These are phyloP conservation scores for Mustela erminea DNA, from an alignment of 2,797 vertebrate species.

Conservation along the genomic window DNA sequence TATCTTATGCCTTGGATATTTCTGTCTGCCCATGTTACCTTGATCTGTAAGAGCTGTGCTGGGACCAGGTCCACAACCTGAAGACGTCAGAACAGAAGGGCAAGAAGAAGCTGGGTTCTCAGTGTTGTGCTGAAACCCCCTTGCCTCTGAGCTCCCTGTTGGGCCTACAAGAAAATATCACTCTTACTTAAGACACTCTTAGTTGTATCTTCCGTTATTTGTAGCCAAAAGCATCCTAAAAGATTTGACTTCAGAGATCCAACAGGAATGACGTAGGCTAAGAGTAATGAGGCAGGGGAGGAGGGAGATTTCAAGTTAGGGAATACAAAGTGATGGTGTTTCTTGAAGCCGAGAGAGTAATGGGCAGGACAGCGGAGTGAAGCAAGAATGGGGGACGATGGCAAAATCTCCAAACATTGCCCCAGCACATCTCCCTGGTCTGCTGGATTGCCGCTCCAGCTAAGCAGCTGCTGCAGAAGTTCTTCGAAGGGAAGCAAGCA, in stretches of 20 bases:
- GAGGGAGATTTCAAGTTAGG: background rate
- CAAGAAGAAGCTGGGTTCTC: background rate
- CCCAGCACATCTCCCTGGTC: background rate
- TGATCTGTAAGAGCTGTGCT: background rate
- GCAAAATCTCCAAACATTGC: rapidly evolving
- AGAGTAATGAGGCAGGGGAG: background rate
- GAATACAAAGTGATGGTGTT: rapidly evolving
- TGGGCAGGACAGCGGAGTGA: background rate
- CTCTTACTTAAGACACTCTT: too few relatives aligned
- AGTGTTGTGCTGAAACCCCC: rapidly evolving
- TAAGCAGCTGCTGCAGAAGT: rapidly evolving
- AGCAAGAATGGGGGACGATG: rapidly evolving
- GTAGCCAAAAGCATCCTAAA: background rate
- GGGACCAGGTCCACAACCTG: background rate
- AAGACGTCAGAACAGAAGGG: background rate
- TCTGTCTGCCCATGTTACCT: background rate
- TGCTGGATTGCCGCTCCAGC: rapidly evolving
- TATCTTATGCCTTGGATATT: too few relatives aligned
- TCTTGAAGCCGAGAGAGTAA: background rate
- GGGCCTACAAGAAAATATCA: too few relatives aligned
- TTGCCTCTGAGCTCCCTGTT: too few relatives aligned
- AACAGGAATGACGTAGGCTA: background rate
- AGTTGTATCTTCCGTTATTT: background rate
- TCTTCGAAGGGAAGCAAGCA: background rate
- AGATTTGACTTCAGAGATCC: background rate